Evolutionary conservation across 2,113 vertebrate species (phyloP).

Genomic region (Damaliscus lunatus): DNA sequence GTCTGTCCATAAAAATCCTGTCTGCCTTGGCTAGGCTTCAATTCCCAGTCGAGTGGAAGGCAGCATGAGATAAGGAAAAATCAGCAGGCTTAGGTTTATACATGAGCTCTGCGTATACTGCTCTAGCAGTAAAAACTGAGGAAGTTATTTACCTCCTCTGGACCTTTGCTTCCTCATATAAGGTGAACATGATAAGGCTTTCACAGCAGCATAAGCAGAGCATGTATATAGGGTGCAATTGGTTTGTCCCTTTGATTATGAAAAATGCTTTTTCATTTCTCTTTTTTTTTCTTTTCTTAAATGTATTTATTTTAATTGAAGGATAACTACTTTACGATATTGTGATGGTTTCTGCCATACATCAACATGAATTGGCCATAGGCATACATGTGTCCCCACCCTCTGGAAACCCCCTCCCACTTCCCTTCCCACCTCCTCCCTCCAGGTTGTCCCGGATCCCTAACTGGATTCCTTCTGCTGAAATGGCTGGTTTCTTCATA

Average conservation of each 20-base stretch:
- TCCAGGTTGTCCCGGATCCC: not conserved
- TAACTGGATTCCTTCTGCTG: not conserved
- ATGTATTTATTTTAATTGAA: not conserved
- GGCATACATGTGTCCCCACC: not conserved
- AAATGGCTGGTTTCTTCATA: not conserved
- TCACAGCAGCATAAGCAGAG: not conserved
- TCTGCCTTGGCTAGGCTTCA: not conserved
- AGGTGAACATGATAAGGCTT: not conserved
- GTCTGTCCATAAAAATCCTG: not conserved
- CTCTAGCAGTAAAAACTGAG: not conserved
- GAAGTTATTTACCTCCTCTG: not conserved
- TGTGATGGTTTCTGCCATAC: not conserved
- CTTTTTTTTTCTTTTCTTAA: not conserved
- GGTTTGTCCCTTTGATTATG: conserved; percentile 3
- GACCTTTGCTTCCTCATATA: not conserved
- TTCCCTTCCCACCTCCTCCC: not conserved
- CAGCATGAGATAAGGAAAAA: not conserved
- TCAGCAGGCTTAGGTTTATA: not conserved
- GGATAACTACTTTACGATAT: not conserved
- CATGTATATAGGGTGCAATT: not conserved
- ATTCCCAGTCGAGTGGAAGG: not conserved
- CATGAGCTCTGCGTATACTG: not conserved
- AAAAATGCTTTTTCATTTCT: not conserved
- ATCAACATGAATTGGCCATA: not conserved
- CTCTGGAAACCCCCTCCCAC: not conserved